These are phyloP conservation scores for Halcyon chelicuti DNA, from an alignment of 2,797 vertebrate species.

Conservation along the genomic window DNA sequence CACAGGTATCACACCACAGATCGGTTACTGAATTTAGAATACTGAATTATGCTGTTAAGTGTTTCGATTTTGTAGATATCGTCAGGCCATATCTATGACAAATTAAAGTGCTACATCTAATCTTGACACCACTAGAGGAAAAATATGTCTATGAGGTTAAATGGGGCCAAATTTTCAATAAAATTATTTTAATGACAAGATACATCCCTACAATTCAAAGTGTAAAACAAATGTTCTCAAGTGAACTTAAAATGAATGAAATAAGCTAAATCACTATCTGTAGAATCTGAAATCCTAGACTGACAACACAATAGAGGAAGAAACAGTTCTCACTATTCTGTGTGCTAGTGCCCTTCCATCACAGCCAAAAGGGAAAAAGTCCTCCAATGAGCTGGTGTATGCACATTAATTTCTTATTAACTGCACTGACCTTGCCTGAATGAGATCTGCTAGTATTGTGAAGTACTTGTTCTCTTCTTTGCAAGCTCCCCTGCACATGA, in stretches of 20 bases:
- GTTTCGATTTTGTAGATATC: slow-evolving; percentile 19
- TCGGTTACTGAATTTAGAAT: slow-evolving; percentile 18
- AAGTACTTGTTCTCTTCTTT: not conserved
- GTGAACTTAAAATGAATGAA: not conserved
- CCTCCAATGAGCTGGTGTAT: not conserved
- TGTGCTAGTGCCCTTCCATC: not conserved
- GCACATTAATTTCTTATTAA: not conserved
- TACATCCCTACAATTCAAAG: not conserved
- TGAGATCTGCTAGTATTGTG: fast-evolving
- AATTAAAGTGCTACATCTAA: slow-evolving; percentile 36
- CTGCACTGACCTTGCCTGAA: not conserved
- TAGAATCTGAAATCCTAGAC: not conserved
- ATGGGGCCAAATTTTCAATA: slow-evolving; percentile 2
- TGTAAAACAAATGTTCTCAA: not conserved
- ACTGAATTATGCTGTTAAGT: slow-evolving; percentile 5
- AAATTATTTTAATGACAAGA: not conserved
- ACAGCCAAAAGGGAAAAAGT: not conserved
- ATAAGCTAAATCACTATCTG: not conserved
- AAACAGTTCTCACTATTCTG: not conserved
- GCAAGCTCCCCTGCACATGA: not conserved
- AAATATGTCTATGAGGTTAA: not conserved
- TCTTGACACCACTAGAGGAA: not conserved
- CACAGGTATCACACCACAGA: not conserved
- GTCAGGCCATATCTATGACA: slow-evolving; percentile 13
- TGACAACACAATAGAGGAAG: not conserved